phyloP scores from a whole-genome alignment of 2,888 invertebrate genomes.

The Helobdella robusta region DNA sequence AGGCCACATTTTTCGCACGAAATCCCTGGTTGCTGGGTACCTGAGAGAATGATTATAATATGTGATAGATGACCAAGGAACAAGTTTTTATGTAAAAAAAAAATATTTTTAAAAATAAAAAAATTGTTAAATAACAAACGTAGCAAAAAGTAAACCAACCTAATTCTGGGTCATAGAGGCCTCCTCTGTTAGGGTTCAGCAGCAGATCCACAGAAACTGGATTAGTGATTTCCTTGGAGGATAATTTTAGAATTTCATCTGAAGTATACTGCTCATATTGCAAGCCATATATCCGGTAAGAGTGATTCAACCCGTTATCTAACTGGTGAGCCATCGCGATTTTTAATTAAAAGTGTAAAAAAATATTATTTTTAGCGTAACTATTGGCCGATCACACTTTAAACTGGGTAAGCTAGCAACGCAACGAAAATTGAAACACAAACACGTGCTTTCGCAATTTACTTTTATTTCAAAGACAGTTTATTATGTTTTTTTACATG shows the following conservation, averaged over 20 bases:
- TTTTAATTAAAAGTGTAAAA: too few species aligned
- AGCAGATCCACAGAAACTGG: slow-evolving; percentile 69
- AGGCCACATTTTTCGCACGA: slow-evolving; percentile 69
- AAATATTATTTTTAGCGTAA: too few species aligned
- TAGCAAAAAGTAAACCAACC: slow-evolving; percentile 53
- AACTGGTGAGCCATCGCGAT: too few species aligned
- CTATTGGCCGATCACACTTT: too few species aligned
- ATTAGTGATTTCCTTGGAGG: slow-evolving; percentile 70
- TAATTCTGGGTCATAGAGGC: slow-evolving; percentile 78
- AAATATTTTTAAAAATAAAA: background rate
- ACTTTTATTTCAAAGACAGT: too few species aligned
- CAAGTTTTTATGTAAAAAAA: slow-evolving; percentile 6
- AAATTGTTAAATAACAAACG: background rate
- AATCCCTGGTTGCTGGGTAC: background rate
- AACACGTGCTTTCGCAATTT: too few species aligned
- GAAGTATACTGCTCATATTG: slow-evolving; percentile 50
- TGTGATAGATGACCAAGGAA: background rate
- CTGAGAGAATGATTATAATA: background rate
- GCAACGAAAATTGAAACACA: too few species aligned
- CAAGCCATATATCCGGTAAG: background rate
- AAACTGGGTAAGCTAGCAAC: too few species aligned
- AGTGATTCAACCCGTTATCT: background rate
- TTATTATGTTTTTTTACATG: too few species aligned
- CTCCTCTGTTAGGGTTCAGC: slow-evolving; percentile 70
- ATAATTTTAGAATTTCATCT: slow-evolving; percentile 68